These are phyloP conservation scores for Melanitta fusca DNA, from an alignment of 2,797 vertebrate genomes.

Conservation along the genomic window DNA sequence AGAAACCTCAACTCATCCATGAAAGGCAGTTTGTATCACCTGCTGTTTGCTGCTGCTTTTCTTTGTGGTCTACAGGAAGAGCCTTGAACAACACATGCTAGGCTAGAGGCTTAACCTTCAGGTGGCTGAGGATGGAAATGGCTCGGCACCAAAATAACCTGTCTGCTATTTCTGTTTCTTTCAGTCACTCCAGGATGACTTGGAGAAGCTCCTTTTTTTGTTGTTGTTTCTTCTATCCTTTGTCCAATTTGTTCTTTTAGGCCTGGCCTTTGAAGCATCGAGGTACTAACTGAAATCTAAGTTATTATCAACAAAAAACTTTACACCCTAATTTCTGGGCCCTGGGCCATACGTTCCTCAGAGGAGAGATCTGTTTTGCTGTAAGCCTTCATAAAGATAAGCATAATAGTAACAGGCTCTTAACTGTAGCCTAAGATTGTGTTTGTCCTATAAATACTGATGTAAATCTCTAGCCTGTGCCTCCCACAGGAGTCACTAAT, in stretches of 20 bases:
- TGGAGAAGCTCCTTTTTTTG: not conserved
- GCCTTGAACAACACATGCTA: accelerated
- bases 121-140: not conserved
- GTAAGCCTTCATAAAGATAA: not conserved
- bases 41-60: not conserved
- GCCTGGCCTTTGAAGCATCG: not conserved
- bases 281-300: not conserved
- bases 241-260: not conserved
- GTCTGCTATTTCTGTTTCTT: not conserved
- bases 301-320: not conserved
- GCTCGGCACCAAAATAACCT: not conserved
- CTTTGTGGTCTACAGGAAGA: not conserved
- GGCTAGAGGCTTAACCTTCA: not conserved
- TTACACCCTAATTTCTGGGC: not conserved
- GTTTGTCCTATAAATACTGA: not conserved
- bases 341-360: not conserved
- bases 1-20: not conserved
- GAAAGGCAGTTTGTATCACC: not conserved
- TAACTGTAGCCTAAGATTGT: not conserved
- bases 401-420: not conserved
- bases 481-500: not conserved
- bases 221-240: not conserved
- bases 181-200: not conserved
- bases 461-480: not conserved
- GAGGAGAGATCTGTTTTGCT: not conserved